Conservation (phyloP, 2,888 invertebrate genomes). For the Parelbella ahira region DNA sequence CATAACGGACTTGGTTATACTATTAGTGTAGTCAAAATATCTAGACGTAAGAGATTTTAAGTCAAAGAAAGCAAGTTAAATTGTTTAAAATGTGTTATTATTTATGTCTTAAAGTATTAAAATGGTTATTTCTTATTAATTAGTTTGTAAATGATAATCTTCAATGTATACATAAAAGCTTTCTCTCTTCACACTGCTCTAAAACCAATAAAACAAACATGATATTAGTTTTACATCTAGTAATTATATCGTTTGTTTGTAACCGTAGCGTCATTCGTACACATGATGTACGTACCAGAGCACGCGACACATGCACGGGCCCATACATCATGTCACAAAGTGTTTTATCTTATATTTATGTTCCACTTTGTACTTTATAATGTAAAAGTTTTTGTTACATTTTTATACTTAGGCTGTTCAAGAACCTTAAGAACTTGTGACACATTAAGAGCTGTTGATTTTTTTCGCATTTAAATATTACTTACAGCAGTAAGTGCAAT, state of each 20-base stretch:
- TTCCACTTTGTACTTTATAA: too few relatives aligned
- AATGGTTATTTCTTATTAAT: conserved; percentile 81
- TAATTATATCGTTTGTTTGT: too few relatives aligned
- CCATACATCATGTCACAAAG: too few relatives aligned
- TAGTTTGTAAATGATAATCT: conserved; percentile 77
- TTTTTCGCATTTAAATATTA: too few relatives aligned
- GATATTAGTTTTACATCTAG: too few relatives aligned
- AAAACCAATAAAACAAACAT: conserved; percentile 65
- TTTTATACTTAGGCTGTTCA: not conserved
- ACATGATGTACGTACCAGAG: too few relatives aligned
- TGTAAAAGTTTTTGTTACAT: not conserved
- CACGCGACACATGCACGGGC: too few relatives aligned
- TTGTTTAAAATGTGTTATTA: conserved; percentile 81
- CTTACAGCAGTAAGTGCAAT: too few relatives aligned
- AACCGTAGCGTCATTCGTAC: too few relatives aligned
- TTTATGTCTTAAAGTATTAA: conserved; percentile 81
- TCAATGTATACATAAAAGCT: conserved; percentile 64
- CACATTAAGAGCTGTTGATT: too few relatives aligned
- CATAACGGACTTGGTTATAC: conserved; percentile 77
- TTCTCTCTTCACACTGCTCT: conserved; percentile 51
- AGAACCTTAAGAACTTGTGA: too few relatives aligned
- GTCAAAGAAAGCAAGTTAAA: conserved; percentile 80
- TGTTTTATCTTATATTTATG: too few relatives aligned
- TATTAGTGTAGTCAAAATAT: conserved; percentile 78
- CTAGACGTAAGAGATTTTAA: conserved; percentile 74